Evolutionary conservation across 2,113 vertebrate species (phyloP).

Genomic region (Cephalopholis sonnerati): DNA sequence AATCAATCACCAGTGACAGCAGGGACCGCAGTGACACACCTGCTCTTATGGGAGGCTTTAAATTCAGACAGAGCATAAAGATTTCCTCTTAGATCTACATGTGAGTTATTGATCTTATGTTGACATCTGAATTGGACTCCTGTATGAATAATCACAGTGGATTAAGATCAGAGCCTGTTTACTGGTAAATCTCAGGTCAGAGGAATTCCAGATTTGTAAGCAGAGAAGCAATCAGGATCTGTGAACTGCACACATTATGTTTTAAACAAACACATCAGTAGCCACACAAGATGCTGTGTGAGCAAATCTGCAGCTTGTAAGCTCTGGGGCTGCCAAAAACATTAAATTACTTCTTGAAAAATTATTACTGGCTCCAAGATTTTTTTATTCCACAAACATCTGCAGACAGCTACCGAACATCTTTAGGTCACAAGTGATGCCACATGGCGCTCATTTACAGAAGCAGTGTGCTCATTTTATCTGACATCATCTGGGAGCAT

Average conservation of each 20-base stretch:
- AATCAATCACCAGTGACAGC: constrained; percentile 34
- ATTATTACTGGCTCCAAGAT: background rate
- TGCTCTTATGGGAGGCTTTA: background rate
- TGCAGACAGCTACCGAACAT: background rate
- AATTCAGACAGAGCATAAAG: background rate
- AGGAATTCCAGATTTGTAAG: constrained; percentile 21
- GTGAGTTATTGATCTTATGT: background rate
- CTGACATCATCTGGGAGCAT: constrained; percentile 10
- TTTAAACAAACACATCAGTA: constrained; percentile 5
- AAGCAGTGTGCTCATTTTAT: background rate
- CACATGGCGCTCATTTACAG: constrained; percentile 4
- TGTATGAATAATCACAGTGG: constrained; percentile 1
- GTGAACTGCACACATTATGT: background rate
- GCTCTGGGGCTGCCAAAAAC: constrained; percentile 13
- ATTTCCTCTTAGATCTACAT: background rate
- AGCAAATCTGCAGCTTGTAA: background rate
- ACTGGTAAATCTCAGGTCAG: constrained; percentile 27
- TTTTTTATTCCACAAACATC: background rate
- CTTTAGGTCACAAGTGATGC: background rate
- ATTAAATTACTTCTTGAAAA: constrained; percentile 9
- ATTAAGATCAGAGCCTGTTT: constrained; percentile 24
- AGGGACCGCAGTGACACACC: constrained; percentile 2
- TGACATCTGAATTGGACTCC: background rate
- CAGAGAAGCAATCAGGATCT: constrained; percentile 1
- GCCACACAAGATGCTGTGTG: constrained; percentile 12